Conservation (phyloP, 2,797 vertebrate species). For the Fringilla coelebs region DNA sequence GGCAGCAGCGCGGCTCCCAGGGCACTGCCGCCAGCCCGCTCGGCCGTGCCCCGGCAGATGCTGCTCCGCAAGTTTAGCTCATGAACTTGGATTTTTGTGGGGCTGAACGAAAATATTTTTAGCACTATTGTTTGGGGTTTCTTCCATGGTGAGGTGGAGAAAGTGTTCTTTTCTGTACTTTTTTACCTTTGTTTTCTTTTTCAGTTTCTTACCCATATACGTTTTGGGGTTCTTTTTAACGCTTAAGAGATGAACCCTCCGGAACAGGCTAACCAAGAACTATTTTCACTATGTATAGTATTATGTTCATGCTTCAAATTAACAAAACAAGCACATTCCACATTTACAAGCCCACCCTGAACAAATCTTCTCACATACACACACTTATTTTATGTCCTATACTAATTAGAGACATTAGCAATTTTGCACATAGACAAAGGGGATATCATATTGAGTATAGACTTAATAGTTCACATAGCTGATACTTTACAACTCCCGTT, state of each 20-base stretch:
- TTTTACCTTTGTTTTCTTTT: background rate
- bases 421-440: background rate
- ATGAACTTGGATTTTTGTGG: background rate
- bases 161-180: background rate
- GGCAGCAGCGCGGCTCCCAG: background rate
- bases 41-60: background rate
- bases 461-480: background rate
- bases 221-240: background rate
- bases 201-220: background rate
- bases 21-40: background rate
- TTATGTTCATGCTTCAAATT: background rate
- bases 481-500: background rate
- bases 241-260: background rate
- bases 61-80: background rate
- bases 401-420: background rate
- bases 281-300: background rate
- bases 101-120: background rate
- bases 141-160: background rate
- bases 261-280: background rate
- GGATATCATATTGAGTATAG: background rate
- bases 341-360: background rate
- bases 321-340: background rate
- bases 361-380: background rate
- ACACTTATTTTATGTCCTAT: background rate
- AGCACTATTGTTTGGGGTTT: background rate